Conservation (phyloP, 2,888 invertebrate genomes). For the Philereme vetulata region DNA sequence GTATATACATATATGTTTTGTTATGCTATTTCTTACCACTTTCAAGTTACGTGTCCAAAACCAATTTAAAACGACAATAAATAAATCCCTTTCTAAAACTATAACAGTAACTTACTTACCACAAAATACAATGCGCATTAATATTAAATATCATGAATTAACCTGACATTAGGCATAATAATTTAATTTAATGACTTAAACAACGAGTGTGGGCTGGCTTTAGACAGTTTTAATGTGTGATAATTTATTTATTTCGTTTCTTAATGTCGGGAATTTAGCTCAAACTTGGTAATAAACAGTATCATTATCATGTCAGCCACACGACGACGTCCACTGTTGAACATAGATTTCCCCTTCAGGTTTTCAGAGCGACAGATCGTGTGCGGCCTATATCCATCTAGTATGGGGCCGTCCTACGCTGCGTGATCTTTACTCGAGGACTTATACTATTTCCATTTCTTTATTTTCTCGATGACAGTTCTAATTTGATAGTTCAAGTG, state of each 20-base stretch:
- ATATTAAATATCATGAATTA: conserved; percentile 37
- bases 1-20: too few relatives aligned
- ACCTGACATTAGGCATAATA: conserved; percentile 37
- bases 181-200: conserved; percentile 41
- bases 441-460: too few relatives aligned
- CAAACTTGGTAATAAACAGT: not conserved
- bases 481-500: too few relatives aligned
- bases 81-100: conserved; percentile 15
- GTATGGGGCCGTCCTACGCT: too few relatives aligned
- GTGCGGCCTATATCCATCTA: too few relatives aligned
- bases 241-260: conserved; percentile 13
- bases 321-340: too few relatives aligned
- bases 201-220: conserved; percentile 26
- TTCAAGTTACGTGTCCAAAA: conserved; percentile 6
- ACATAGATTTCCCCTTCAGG: too few relatives aligned
- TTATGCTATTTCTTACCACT: too few relatives aligned
- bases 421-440: too few relatives aligned
- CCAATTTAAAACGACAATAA: conserved; percentile 14
- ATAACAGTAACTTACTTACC: conserved; percentile 20
- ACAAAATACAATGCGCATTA: conserved; percentile 29
- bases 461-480: too few relatives aligned
- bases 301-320: too few relatives aligned
- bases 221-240: conserved; percentile 23
- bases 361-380: too few relatives aligned
- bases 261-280: not conserved